phyloP scores from a whole-genome alignment of 2,113 vertebrate genomes.

The Lasiurus cinereus region DNA sequence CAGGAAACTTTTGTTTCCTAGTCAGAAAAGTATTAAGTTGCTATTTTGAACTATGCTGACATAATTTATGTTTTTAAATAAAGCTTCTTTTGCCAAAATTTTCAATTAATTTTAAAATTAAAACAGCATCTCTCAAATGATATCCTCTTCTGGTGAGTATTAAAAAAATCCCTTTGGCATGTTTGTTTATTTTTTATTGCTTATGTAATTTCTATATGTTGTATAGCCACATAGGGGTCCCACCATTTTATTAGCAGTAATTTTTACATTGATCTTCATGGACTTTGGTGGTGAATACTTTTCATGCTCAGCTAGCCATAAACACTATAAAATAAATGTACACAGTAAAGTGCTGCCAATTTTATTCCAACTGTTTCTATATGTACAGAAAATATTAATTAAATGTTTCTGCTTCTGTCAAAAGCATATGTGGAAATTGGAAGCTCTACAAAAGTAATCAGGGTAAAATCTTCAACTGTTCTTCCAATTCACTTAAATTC shows the following conservation, averaged over 20 bases:
- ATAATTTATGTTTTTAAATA: background rate
- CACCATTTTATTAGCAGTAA: background rate
- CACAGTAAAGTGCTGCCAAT: background rate
- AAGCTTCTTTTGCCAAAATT: background rate
- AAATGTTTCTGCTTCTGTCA: constrained; percentile 53
- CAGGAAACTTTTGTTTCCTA: background rate
- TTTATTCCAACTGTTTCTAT: constrained; percentile 11
- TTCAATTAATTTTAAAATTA: constrained; percentile 34
- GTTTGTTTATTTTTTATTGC: background rate
- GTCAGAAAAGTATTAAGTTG: background rate
- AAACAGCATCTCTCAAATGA: background rate
- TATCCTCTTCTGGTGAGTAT: background rate
- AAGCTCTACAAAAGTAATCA: constrained; percentile 38
- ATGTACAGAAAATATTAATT: constrained; percentile 11
- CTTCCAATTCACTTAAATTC: background rate
- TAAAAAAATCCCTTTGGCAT: background rate
- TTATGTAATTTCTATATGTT: background rate
- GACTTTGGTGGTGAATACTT: background rate
- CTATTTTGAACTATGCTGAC: background rate
- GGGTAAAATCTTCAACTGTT: background rate
- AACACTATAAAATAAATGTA: background rate
- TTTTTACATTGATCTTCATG: constrained; percentile 18
- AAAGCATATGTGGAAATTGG: background rate
- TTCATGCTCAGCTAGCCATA: background rate
- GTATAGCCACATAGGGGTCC: background rate